Conservation (phyloP, 2,888 invertebrate genomes). For the Plebejus argus region DNA sequence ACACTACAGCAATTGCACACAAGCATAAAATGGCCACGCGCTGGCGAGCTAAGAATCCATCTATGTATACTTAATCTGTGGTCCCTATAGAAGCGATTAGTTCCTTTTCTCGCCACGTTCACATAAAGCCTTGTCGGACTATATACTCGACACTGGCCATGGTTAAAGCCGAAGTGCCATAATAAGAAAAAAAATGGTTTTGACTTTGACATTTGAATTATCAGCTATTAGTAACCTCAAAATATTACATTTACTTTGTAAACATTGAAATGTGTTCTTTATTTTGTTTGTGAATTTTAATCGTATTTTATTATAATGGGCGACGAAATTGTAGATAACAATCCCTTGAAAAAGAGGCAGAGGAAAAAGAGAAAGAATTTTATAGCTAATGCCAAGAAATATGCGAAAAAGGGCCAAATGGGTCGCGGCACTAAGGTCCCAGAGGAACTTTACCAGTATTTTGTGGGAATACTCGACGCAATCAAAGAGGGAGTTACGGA, state of each 20-base stretch:
- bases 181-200: too few species aligned
- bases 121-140: too few species aligned
- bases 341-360: conserved; percentile 67
- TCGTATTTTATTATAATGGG: conserved; percentile 52
- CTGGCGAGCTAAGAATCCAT: too few species aligned
- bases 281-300: background rate
- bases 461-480: conserved; percentile 86
- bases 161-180: too few species aligned
- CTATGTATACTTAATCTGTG: too few species aligned
- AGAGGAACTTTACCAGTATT: conserved; percentile 88
- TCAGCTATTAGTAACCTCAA: too few species aligned
- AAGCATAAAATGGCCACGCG: too few species aligned
- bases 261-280: conserved; percentile 2
- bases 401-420: conserved; percentile 86
- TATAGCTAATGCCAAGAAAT: conserved; percentile 87
- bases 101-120: too few species aligned
- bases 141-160: too few species aligned
- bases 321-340: conserved; percentile 51
- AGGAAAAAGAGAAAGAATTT: conserved; percentile 85
- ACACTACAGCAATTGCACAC: too few species aligned
- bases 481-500: conserved; percentile 85
- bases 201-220: conserved; percentile 1
- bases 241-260: conserved; percentile 2
- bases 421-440: conserved; percentile 87
- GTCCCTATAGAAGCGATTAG: too few species aligned